Evolutionary conservation across 2,797 vertebrate species (phyloP).

Genomic region (Etheostoma nigrum): DNA sequence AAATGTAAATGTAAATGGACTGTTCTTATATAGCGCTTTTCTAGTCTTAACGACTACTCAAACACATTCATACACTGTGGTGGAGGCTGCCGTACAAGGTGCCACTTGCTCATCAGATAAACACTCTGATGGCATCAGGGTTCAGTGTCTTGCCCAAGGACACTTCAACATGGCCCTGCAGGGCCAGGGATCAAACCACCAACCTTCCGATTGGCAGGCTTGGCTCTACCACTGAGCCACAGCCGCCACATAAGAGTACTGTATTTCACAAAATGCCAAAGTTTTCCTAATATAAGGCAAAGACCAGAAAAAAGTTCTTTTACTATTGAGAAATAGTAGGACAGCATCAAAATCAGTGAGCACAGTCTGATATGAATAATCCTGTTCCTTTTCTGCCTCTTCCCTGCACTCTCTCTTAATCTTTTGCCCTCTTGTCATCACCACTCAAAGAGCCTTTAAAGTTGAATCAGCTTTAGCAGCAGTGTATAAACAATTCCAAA

Average conservation of each 20-base stretch:
- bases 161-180: no score
- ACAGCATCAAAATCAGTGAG: neutral
- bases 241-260: neutral
- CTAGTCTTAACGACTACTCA: no score
- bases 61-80: no score
- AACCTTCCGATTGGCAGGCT: no score
- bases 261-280: neutral
- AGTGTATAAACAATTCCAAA: neutral
- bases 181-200: no score
- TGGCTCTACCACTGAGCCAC: no score
- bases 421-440: neutral
- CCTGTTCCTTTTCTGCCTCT: neutral
- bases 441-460: neutral
- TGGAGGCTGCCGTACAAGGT: no score
- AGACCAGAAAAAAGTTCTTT: neutral
- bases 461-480: neutral
- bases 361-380: conserved; percentile 6
- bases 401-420: neutral
- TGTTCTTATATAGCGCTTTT: no score
- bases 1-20: no score
- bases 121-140: no score
- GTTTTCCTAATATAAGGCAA: neutral
- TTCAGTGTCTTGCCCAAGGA: no score
- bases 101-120: no score
- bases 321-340: neutral